Conservation (phyloP, 1,140 invertebrate genomes). For the Drosophila fuyamai region DNA sequence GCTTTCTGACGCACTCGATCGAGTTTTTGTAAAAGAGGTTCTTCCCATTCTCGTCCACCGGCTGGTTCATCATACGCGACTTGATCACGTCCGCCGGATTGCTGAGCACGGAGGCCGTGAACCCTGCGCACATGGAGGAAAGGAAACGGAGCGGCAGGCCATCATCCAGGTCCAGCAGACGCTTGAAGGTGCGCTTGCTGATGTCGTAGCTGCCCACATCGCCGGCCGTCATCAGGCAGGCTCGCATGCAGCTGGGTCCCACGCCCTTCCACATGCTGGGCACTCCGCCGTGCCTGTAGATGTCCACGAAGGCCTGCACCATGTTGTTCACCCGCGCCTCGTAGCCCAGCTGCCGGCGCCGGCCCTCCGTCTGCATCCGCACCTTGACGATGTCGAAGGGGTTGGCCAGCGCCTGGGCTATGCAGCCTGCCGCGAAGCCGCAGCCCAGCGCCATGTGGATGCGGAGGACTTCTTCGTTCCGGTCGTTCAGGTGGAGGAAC, state of each 20-base stretch:
- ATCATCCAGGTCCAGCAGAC: conserved; percentile 28
- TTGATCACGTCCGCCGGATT: conserved; percentile 63
- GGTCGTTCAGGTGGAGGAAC: conserved; percentile 13
- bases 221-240: conserved; percentile 60
- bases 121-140: conserved; percentile 51
- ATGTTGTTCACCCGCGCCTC: conserved; percentile 19
- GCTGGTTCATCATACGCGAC: conserved; percentile 60
- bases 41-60: conserved; percentile 26
- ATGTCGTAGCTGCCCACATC: conserved; percentile 63
- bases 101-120: conserved; percentile 50
- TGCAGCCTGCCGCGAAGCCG: conserved; percentile 42
- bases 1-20: conserved; percentile 25
- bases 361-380: conserved; percentile 56
- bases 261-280: conserved; percentile 38
- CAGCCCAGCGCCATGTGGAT: conserved; percentile 20
- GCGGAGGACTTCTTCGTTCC: neutral
- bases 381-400: conserved; percentile 65
- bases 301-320: conserved; percentile 10
- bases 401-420: conserved; percentile 51
- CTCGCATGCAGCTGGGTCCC: conserved; percentile 47
- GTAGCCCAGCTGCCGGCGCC: conserved; percentile 6
- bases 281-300: conserved; percentile 34
- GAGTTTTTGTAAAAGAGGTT: conserved; percentile 40
- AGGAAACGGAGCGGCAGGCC: conserved; percentile 31
- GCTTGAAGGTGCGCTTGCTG: conserved; percentile 51